Conservation (phyloP, 1,140 invertebrate genomes). For the Drosophila mojavensis region DNA sequence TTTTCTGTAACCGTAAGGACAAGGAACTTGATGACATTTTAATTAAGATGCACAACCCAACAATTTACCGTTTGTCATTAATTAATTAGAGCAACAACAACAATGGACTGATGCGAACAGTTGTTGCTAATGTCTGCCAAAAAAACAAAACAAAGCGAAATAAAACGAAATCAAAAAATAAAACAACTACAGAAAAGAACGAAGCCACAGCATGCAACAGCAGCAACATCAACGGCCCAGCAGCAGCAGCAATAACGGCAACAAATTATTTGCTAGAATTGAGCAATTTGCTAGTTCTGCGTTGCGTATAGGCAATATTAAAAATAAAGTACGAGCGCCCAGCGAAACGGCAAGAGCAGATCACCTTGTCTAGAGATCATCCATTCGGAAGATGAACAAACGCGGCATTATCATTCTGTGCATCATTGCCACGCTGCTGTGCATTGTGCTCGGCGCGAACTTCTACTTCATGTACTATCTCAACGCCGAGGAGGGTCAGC, state of each 20-base stretch:
- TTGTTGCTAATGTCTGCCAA: conserved; percentile 79
- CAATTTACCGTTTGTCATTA: conserved; percentile 32
- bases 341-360: conserved; percentile 42
- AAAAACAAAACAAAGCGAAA: conserved; percentile 24
- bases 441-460: conserved; percentile 73
- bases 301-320: conserved; percentile 72
- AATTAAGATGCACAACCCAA: conserved; percentile 38
- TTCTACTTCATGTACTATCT: conserved; percentile 84
- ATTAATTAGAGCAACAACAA: conserved; percentile 68
- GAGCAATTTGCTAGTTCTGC: conserved; percentile 68
- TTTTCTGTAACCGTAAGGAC: conserved; percentile 6
- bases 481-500: conserved; percentile 72
- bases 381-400: conserved; percentile 70
- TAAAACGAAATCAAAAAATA: not conserved
- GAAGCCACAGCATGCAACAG: conserved; percentile 51
- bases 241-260: conserved; percentile 42
- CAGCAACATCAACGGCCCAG: conserved; percentile 45
- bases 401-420: conserved; percentile 72
- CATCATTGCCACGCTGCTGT: conserved; percentile 72
- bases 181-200: conserved; percentile 40
- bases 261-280: conserved; percentile 64
- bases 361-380: conserved; percentile 12
- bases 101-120: conserved; percentile 82
- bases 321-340: conserved; percentile 72
- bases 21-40: conserved; percentile 29